Conservation (phyloP, 2,888 invertebrate species). For the Cryptosula pallasiana region DNA sequence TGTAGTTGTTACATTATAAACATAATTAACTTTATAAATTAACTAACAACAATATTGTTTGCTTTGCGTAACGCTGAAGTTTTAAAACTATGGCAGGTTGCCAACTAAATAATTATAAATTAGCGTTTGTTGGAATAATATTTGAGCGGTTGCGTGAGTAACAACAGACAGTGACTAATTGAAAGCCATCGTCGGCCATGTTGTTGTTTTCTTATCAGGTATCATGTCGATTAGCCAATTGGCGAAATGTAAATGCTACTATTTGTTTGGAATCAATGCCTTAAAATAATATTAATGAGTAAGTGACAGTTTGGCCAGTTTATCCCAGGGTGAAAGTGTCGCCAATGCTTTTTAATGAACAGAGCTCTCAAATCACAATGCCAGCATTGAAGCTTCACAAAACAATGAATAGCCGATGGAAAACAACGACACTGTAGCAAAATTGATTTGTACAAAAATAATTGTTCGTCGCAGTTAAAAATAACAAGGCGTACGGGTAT, state of each 20-base stretch:
- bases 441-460: slow-evolving; percentile 19
- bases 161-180: background rate
- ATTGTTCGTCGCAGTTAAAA: slow-evolving; percentile 8
- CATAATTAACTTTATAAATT: background rate
- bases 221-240: background rate
- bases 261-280: slow-evolving; percentile 18
- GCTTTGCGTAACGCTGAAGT: background rate
- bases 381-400: background rate
- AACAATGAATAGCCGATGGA: background rate
- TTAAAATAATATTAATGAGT: background rate
- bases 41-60: background rate
- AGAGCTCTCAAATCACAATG: slow-evolving; percentile 17
- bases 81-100: background rate
- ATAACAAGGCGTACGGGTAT: slow-evolving; percentile 1
- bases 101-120: background rate
- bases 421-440: slow-evolving; percentile 7
- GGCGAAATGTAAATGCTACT: background rate
- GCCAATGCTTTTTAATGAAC: slow-evolving; percentile 20
- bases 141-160: background rate
- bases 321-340: slow-evolving; percentile 9
- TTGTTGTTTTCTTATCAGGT: slow-evolving; percentile 13
- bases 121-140: background rate
- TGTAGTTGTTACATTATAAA: background rate
- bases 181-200: background rate
- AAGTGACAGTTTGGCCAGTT: slow-evolving; percentile 16